Conservation (phyloP, 2,113 vertebrate species). For the Micronisus gabar region DNA sequence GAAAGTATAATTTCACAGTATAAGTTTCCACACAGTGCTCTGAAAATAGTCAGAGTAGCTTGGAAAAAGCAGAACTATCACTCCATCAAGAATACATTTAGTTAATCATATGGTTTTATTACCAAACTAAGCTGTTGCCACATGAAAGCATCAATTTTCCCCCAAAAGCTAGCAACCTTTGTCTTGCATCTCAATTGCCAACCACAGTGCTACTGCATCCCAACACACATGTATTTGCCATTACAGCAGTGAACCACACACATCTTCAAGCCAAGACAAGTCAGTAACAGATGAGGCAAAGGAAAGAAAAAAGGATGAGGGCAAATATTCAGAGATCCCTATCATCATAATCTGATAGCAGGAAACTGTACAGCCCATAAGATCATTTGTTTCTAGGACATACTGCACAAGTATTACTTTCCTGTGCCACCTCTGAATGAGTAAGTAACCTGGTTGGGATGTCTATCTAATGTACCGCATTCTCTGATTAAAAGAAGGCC, state of each 20-base stretch:
- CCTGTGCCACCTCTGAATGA: slow-evolving; percentile 54
- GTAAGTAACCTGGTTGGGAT: slow-evolving; percentile 47
- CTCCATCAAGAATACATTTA: not conserved
- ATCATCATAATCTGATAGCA: slow-evolving; percentile 71
- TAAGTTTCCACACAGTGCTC: not conserved
- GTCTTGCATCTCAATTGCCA: not conserved
- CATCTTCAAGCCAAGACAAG: slow-evolving; percentile 9
- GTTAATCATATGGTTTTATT: not conserved
- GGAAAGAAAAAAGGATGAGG: slow-evolving; percentile 57
- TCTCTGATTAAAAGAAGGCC: slow-evolving; percentile 64
- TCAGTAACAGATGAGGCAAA: slow-evolving; percentile 29
- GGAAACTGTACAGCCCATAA: slow-evolving; percentile 65
- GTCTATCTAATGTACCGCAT: slow-evolving; percentile 50
- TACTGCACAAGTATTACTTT: slow-evolving; percentile 76
- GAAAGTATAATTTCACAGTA: not conserved
- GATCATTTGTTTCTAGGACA: slow-evolving; percentile 72
- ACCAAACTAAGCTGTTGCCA: not conserved
- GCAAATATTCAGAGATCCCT: slow-evolving; percentile 72
- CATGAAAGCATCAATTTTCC: slow-evolving; percentile 12
- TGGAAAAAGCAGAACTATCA: not conserved
- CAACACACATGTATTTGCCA: not conserved
- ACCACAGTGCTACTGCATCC: not conserved
- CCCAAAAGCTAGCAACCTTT: slow-evolving; percentile 8
- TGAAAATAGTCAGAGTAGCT: not conserved
- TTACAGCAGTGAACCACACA: not conserved